A percentile compares a stretch with the other conserved stretches of the same genome.
Evolutionary conservation across 2,888 invertebrate genomes (phyloP).

Genomic region (Pheosia gnoma): DNA sequence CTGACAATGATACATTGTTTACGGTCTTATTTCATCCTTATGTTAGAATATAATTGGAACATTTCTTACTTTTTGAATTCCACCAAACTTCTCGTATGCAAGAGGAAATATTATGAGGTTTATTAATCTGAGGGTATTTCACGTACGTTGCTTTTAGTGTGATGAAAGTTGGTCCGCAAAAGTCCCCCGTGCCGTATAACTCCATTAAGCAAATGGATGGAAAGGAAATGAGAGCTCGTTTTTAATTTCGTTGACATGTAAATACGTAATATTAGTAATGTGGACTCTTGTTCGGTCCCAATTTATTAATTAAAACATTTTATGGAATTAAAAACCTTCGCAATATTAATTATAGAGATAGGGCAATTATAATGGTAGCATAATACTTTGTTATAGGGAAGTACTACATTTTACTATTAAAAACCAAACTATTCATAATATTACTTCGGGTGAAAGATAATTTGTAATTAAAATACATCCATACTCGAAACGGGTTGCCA

Average conservation of each 20-base stretch:
- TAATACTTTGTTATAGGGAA: too few species aligned
- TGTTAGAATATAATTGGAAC: background rate
- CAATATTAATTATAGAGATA: background rate
- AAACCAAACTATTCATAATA: too few species aligned
- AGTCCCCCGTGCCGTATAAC: constrained; percentile 78
- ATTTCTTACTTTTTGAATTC: constrained; percentile 18
- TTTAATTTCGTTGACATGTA: constrained; percentile 79
- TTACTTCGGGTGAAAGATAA: too few species aligned
- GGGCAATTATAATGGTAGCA: background rate
- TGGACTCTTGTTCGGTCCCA: constrained; percentile 56
- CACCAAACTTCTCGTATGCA: constrained; percentile 38
- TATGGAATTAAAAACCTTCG: constrained; percentile 41
- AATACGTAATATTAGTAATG: constrained; percentile 68
- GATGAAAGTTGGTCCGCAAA: constrained; percentile 76
- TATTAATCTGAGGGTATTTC: constrained; percentile 79
- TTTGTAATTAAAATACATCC: too few species aligned
- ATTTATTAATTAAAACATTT: constrained; percentile 60
- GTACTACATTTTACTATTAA: too few species aligned
- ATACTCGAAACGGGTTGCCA: too few species aligned
- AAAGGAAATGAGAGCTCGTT: constrained; percentile 76
- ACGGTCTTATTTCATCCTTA: too few species aligned
- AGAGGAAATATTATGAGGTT: constrained; percentile 69
- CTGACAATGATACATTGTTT: too few species aligned
- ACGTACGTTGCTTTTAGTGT: constrained; percentile 80
- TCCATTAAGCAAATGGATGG: constrained; percentile 81